Evolutionary conservation across 2,888 invertebrate genomes (phyloP), one percentile per base, ranked within the genome.

Genomic region (Matsumyia berberina): DNA sequence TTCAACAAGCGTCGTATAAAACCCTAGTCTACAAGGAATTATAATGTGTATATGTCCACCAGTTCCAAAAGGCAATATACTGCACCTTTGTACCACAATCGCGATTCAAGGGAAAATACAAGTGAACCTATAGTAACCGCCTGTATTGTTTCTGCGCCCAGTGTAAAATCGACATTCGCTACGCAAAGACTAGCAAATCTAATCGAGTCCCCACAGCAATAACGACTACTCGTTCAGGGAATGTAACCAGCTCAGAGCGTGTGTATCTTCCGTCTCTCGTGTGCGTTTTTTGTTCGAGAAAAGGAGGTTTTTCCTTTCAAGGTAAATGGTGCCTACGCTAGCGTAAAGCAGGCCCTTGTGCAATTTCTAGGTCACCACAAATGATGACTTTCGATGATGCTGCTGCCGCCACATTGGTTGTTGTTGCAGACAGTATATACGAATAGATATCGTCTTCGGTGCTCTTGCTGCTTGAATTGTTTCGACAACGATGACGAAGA

Each of bases 321-420:
- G 37, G 70, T 58, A 49, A 58, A 70, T 60, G 39, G 51, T 60
- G 49, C 60, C 60, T 60, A 39, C 49, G 39, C 15, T 39, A 51
- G 46, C 51, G 57, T 39, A 24, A 39, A 51, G 39, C 46, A 46
- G 37, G 9, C 69, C 58, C 58, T 58, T 70, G 49, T 39, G 58
- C 70, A 31, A n/a, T 72, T 72, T 72, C 72, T 60, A 51, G 72
- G 72, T 72, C 72, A 72, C 31, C 12, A 19, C 58, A 72, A 60
- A 72, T 42, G 60, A 72, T 60, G 72, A 39, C 60, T 72, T 39
- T 72, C 72, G 39, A 72, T 60, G 64, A 51, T 35, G 49, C 33
- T 42, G 31, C 31, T 42, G n/a, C 42, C 17, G 12, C 39, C 17
- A n/a, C 3, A 19, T 5, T 39, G 24, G 19, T 39, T 37, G 12